Percentiles rank a stretch among this genome's conserved stretches.
Evolutionary conservation across 2,113 vertebrate genomes (phyloP).

Genomic region (Romanogobio albipinnatus): DNA sequence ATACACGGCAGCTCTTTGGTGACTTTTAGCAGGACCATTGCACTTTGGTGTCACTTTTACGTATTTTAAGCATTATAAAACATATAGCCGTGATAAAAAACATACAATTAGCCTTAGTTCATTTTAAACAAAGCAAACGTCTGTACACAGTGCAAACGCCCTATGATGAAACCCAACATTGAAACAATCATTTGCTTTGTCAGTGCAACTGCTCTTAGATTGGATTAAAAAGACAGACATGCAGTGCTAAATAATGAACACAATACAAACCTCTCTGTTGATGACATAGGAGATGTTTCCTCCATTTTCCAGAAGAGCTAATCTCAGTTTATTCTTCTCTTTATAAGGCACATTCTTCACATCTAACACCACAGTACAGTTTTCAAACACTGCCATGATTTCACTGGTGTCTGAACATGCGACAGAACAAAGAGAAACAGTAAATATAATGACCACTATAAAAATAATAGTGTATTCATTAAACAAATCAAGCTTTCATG

Average conservation of each 20-base stretch:
- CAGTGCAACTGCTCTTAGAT: no score
- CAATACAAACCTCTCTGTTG: slow-evolving; percentile 75
- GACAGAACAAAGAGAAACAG: no score
- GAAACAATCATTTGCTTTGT: no score
- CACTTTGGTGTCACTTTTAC: background rate
- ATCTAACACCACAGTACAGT: slow-evolving; percentile 33
- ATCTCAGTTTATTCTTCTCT: slow-evolving; percentile 64
- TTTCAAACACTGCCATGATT: slow-evolving; percentile 28
- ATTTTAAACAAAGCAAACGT: no score
- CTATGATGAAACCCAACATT: no score
- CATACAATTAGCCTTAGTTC: no score
- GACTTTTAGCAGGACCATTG: background rate
- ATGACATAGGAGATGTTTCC: slow-evolving; percentile 75
- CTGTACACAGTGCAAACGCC: no score
- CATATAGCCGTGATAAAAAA: no score
- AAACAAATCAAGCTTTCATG: slow-evolving; percentile 38
- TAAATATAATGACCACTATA: background rate
- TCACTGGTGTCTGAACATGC: background rate
- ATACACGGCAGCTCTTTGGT: background rate
- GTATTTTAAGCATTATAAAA: background rate
- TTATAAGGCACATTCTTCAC: slow-evolving; percentile 17
- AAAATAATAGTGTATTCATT: background rate
- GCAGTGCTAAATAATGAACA: no score
- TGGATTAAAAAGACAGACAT: no score
- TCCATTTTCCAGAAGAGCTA: slow-evolving; percentile 74